A percentile compares a stretch with the other conserved stretches of the same genome.
phyloP scores from a whole-genome alignment of 2,113 vertebrate species.

The Nothocercus julius region DNA sequence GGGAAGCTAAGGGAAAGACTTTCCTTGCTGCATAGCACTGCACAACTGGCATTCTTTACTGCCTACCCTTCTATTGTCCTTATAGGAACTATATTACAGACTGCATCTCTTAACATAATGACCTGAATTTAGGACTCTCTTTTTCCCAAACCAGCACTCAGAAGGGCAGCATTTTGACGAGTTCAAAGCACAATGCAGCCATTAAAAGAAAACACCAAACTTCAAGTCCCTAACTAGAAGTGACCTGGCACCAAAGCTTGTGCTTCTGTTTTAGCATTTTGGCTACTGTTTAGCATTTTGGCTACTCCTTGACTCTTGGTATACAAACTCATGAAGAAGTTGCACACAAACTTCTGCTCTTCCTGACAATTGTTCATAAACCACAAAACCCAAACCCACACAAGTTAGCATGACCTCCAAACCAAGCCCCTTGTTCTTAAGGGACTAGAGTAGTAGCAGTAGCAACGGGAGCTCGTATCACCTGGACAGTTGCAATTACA shows the following conservation, averaged over 20 bases:
- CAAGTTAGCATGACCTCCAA: background rate
- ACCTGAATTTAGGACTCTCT: background rate
- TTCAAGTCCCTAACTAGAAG: constrained; percentile 28
- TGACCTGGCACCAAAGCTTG: background rate
- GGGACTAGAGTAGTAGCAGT: background rate
- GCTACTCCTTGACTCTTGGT: background rate
- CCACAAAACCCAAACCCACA: background rate
- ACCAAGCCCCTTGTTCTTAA: background rate
- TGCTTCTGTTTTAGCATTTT: background rate
- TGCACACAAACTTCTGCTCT: background rate
- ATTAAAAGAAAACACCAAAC: background rate
- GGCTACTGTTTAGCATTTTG: background rate
- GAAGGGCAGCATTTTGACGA: constrained; percentile 18
- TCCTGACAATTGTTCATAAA: background rate
- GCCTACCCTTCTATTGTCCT: background rate
- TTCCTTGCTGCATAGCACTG: background rate
- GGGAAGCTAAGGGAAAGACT: background rate
- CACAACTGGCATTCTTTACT: background rate
- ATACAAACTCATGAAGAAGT: background rate
- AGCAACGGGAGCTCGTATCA: background rate
- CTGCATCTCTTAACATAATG: background rate
- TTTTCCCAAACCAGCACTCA: background rate
- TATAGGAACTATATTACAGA: background rate
- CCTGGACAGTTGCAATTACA: background rate
- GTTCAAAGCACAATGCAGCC: background rate